Base-by-base conservation (phyloP, 2,888 invertebrate species). In the Leptinotarsa peninsularis region DNA sequence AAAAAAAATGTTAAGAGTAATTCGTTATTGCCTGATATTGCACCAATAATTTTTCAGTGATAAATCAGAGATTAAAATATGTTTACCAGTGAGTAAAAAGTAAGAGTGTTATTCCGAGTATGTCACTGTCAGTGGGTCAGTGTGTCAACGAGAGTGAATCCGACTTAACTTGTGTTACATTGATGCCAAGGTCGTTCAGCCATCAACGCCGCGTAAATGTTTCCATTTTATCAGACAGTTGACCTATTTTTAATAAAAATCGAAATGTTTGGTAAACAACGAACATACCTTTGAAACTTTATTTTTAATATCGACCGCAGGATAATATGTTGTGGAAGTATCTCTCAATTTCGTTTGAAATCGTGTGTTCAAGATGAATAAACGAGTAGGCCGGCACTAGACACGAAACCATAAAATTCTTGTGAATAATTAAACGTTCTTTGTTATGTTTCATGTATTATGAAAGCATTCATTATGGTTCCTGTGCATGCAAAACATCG, bases 41-140 rank as follows among this genome's bases (percentile, higher is more conserved):
- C 23, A 23, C 58, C 58, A 58, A 23, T 58, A 58, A 23, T 58
- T 21, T 58, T 58, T 23, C 21, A 23, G 58, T 23, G 21, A 58
- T 58, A 58, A 58, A 27, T 23, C 58, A 58, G 15, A 58, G 58
- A 58, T 58, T 58, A 15, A 58, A 58, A 58, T 58, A 4, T 58
- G 58, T 58, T 23, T 58, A 71, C 63, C 49, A 74, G 68, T 63
- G 52, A 71, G 67, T 63, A 70, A 77, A 77, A 74, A 74, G 74
- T 72, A 72, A 72, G 66, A 76, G 74, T 74, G 66, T 58, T 72
- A 63, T 71, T 71, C 63, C 33, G 72, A 75, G 83, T 83, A 79
- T 84, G 84, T 84, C 84, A 84, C 83, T 84, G 84, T 83, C 84
- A 86, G 84, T 87, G 84, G 86, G 85, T 84, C 78, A 85, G 82